These are phyloP conservation scores for Catamblyrhynchus diadema DNA, from an alignment of 2,797 vertebrate species.

Conservation along the genomic window DNA sequence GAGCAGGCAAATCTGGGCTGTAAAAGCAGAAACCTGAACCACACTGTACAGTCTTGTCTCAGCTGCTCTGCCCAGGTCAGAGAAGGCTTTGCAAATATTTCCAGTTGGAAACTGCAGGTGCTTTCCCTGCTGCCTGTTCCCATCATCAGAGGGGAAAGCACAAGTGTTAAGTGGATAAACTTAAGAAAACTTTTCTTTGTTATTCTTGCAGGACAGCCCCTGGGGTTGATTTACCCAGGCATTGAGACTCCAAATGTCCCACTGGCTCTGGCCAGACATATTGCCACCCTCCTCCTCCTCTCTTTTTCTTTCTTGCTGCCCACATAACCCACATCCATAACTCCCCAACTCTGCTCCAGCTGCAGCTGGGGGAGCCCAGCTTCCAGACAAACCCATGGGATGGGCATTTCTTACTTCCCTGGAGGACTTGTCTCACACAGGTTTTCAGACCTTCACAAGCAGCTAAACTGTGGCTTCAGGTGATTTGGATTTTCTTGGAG, in stretches of 20 bases:
- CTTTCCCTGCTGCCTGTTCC: neutral
- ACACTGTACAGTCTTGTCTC: accelerated
- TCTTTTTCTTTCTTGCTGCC: neutral
- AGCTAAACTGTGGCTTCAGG: neutral
- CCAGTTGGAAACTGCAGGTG: neutral
- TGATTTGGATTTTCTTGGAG: neutral
- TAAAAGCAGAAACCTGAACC: neutral
- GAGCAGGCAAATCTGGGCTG: neutral
- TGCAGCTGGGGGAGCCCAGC: neutral
- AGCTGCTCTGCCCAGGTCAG: neutral
- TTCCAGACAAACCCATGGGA: neutral
- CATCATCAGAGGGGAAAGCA: neutral
- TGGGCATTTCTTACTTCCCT: neutral
- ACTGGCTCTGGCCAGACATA: neutral
- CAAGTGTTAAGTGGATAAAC: neutral
- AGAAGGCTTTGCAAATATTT: neutral
- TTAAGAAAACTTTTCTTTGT: neutral
- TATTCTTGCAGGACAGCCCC: neutral
- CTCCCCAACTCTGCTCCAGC: neutral
- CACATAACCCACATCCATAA: accelerated
- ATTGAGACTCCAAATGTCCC: neutral
- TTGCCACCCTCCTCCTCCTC: neutral
- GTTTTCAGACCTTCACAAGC: neutral
- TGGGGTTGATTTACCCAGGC: neutral
- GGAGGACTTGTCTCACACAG: neutral